Evolutionary conservation across 2,888 invertebrate species (phyloP).

Genomic region (Blastobasis lacticolella): DNA sequence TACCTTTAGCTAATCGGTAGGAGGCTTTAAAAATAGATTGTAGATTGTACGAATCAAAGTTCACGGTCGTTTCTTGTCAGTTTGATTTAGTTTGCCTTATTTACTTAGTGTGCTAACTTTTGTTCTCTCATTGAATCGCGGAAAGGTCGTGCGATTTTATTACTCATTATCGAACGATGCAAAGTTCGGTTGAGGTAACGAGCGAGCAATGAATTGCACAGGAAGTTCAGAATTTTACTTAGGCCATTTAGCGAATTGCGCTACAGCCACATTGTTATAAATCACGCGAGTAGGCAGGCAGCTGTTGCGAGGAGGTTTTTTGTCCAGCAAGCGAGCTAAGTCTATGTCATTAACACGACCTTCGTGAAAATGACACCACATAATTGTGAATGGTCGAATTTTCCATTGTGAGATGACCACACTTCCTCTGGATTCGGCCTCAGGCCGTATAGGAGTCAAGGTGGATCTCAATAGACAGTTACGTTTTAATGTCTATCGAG

Average conservation of each 20-base stretch:
- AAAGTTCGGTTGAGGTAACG: too few species aligned
- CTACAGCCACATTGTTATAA: too few species aligned
- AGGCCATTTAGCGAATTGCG: too few species aligned
- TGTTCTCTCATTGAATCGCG: neutral
- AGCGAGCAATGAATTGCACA: too few species aligned
- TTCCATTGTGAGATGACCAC: constrained; percentile 34
- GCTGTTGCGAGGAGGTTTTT: too few species aligned
- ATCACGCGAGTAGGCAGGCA: too few species aligned
- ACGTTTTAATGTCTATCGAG: constrained; percentile 40
- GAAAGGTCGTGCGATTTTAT: too few species aligned
- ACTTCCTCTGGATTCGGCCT: constrained; percentile 51
- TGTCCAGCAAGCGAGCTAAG: neutral
- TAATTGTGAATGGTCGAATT: constrained; percentile 44
- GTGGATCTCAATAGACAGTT: constrained; percentile 30
- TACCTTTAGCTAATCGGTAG: neutral
- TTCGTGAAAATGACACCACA: constrained; percentile 18
- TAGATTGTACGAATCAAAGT: neutral
- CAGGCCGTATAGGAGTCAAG: constrained; percentile 50
- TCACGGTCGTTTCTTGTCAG: neutral
- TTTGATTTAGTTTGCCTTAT: neutral
- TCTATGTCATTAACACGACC: constrained; percentile 9
- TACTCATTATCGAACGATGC: too few species aligned
- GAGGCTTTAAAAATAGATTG: neutral
- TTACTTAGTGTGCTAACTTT: neutral
- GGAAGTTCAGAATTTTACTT: too few species aligned